Conservation (phyloP, 2,888 invertebrate genomes). For the Clitarchus hookeri region DNA sequence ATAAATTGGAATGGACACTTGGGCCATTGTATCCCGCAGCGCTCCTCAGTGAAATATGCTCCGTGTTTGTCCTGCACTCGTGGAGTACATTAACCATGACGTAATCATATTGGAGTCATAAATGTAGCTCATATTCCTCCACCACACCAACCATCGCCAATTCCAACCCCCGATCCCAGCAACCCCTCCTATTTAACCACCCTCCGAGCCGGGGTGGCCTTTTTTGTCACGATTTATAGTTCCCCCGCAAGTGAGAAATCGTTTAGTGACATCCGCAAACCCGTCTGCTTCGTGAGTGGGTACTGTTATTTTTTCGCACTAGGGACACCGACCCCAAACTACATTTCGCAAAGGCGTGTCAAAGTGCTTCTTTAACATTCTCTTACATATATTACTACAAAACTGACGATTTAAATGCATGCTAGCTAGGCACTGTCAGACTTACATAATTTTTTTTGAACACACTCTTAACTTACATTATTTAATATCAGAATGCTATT, state of each 20-base stretch:
- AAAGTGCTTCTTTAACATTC: too few species aligned
- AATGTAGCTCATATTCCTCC: not conserved
- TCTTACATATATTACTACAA: too few species aligned
- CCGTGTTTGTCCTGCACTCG: not conserved
- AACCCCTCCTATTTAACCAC: not conserved
- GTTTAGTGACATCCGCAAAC: not conserved
- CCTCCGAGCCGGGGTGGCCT: not conserved
- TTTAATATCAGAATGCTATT: too few species aligned
- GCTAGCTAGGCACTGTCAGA: too few species aligned
- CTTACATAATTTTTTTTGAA: too few species aligned
- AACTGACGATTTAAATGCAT: too few species aligned
- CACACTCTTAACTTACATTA: too few species aligned
- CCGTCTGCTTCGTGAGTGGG: too few species aligned
- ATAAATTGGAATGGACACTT: not conserved
- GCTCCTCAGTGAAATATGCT: not conserved
- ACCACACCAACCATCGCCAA: not conserved
- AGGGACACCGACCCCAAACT: too few species aligned
- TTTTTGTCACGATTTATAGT: not conserved
- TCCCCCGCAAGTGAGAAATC: not conserved
- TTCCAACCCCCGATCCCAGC: not conserved
- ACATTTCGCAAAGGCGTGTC: too few species aligned
- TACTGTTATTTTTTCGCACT: too few species aligned
- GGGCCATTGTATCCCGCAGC: not conserved
- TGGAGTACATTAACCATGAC: not conserved
- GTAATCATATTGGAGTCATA: slow-evolving; percentile 14